phyloP scores from a whole-genome alignment of 2,888 invertebrate species.

The Hyposoter dolosus region DNA sequence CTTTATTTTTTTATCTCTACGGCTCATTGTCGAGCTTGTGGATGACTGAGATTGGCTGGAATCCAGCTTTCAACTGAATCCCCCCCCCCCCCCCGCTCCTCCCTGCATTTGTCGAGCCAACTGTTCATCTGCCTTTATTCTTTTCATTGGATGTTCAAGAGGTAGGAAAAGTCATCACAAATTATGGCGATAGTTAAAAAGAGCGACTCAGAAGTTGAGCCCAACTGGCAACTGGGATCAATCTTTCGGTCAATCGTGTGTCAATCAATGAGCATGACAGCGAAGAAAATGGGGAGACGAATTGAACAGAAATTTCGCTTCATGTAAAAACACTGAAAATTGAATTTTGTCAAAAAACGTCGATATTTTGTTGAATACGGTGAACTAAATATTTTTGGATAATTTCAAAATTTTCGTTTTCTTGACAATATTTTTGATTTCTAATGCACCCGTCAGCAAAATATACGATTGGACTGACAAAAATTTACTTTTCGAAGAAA shows the following conservation, averaged over 20 bases:
- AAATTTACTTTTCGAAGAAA: too few species aligned
- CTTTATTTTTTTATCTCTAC: slow-evolving; percentile 14
- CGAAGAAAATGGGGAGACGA: neutral
- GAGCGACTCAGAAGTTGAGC: neutral
- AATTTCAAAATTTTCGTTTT: too few species aligned
- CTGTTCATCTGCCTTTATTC: slow-evolving; percentile 12
- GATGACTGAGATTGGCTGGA: slow-evolving; percentile 31
- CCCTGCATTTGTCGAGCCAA: neutral
- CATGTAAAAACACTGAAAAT: too few species aligned
- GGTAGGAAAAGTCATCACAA: slow-evolving; percentile 20
- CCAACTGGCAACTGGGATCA: neutral
- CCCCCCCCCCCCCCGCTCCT: neutral
- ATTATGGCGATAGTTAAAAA: slow-evolving; percentile 3
- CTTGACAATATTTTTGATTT: too few species aligned
- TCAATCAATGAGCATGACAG: neutral
- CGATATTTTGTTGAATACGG: too few species aligned
- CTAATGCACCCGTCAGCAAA: too few species aligned
- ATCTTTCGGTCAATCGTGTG: neutral
- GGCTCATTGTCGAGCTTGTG: slow-evolving; percentile 60
- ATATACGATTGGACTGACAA: too few species aligned
- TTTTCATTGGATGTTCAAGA: slow-evolving; percentile 26
- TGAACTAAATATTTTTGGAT: too few species aligned
- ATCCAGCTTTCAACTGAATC: slow-evolving; percentile 7
- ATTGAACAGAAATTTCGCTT: neutral
- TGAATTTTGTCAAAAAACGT: too few species aligned